phyloP scores from a whole-genome alignment of 2,113 vertebrate genomes.

The Callionymus lyra region DNA sequence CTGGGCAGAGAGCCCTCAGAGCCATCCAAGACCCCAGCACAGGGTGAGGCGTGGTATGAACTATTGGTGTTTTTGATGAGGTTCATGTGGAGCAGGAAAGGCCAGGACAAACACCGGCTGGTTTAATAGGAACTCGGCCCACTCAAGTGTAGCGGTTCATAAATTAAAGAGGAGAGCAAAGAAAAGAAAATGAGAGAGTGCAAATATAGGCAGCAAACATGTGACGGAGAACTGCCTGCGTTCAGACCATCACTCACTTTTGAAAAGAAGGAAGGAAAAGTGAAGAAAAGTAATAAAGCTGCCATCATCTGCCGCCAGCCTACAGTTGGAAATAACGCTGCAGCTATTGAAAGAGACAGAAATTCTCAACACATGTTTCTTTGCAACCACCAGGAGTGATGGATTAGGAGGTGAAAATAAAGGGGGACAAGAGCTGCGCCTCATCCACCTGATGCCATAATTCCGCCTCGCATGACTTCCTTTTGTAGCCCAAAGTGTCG shows the following conservation, averaged over 20 bases:
- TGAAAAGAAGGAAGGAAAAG: conserved; percentile 8
- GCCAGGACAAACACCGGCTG: conserved; percentile 55
- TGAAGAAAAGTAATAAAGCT: conserved; percentile 7
- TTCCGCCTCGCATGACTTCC: conserved; percentile 19
- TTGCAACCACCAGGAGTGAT: conserved; percentile 6
- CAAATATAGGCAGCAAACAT: conserved; percentile 49
- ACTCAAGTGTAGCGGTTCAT: conserved; percentile 50
- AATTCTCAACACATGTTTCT: conserved; percentile 9
- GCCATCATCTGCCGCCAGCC: not conserved
- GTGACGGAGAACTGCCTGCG: conserved; percentile 13
- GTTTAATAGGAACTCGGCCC: conserved; percentile 46
- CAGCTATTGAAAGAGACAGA: not conserved
- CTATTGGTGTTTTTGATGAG: conserved; percentile 35
- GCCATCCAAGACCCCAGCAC: conserved; percentile 30
- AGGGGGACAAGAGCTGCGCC: conserved; percentile 10
- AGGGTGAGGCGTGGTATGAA: conserved; percentile 47
- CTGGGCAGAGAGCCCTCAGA: conserved; percentile 32
- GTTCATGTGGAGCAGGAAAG: conserved; percentile 50
- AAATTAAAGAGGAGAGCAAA: conserved; percentile 54
- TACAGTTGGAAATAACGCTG: no score
- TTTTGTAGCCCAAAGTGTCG: conserved; percentile 42
- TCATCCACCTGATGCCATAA: conserved; percentile 54
- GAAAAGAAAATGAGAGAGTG: conserved; percentile 30
- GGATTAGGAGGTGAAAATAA: conserved; percentile 8
- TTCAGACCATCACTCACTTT: conserved; percentile 22